Evolutionary conservation across 2,888 invertebrate species (phyloP), one percentile per base, ranked within the genome.

Genomic region (Drosophila kokeensis): DNA sequence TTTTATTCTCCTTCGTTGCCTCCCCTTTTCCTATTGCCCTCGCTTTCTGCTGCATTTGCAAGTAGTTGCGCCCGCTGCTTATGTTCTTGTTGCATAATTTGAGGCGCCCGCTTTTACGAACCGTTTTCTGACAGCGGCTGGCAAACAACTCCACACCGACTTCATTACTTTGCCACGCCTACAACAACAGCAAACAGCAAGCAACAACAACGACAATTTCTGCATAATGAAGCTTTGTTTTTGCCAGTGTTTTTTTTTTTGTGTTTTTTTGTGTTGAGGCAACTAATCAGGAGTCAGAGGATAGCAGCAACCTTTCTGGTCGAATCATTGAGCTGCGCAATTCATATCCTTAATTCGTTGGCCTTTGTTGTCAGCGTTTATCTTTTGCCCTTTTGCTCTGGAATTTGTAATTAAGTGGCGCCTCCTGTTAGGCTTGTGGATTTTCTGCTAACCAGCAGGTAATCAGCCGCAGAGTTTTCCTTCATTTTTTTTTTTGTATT

Each of bases 1-100:
- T 89, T 84, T 87, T 82, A 79, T 84, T 70, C 87, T 65, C 29
- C 40, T 40, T 27, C 27, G 27, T n/a, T 18, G 27, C 2, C 29
- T 27, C 2, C 21, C 6, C 7, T 2, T 15, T n/a, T 4, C 48
- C 27, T 5, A 15, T 8, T 2, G 1, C n/a, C 40, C 1, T 15
- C 4, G 21, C 15, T 34, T 15, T 8, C 15, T 13, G 67, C 52
- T 83, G 81, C 83, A 83, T 83, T 78, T 76, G 67, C 71, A 83
- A 84, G 87, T 73, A 86, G 81, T 73, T 79, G 82, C 75, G 42
- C 13, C 55, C 34, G 61, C 69, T 65, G 62, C 79, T 63, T 69
- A 27, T 40, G 57, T 69, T 73, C 67, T 73, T 78, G 78, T 66
- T 79, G 78, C 78, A 79, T 79, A 79, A 79, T 69, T 79, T 59